Evolutionary conservation across 37 sponge, comb jelly and placozoan species (phyloP).

Genomic region (Halichondria panicea): DNA sequence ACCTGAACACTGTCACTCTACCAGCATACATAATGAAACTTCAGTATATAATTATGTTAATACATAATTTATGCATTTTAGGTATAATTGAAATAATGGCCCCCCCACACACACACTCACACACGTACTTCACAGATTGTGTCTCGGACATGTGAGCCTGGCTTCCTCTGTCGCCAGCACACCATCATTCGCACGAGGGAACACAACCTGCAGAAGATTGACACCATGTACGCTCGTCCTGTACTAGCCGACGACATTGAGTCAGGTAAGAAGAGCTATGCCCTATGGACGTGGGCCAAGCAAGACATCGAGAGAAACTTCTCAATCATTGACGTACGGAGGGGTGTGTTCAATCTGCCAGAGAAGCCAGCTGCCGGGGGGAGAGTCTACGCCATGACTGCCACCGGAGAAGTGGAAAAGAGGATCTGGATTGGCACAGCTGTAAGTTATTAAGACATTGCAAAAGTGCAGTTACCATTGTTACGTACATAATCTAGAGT

Average conservation of each 20-base stretch:
- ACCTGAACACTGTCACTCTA: no score
- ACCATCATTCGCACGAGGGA: conserved; percentile 48
- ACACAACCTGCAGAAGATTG: conserved; percentile 75
- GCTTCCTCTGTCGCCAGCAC: conserved; percentile 77
- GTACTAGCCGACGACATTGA: conserved; percentile 24
- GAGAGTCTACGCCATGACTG: conserved; percentile 78
- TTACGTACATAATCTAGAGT: not conserved
- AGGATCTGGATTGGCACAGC: conserved; percentile 83
- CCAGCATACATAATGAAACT: no score
- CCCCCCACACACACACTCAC: not conserved
- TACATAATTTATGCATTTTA: not conserved
- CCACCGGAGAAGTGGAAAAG: conserved; percentile 84
- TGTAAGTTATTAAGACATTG: conserved; percentile 59
- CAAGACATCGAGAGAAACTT: conserved; percentile 68
- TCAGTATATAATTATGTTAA: no score
- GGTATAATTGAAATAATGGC: not conserved
- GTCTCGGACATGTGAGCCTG: conserved; percentile 52
- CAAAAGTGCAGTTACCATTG: no score
- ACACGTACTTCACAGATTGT: conserved; percentile 37
- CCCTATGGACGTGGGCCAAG: conserved; percentile 77
- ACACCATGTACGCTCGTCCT: conserved; percentile 63
- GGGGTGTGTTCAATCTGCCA: conserved; percentile 65
- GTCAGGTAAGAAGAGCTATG: conserved; percentile 31
- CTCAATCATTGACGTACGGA: conserved; percentile 68
- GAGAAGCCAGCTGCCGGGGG: conserved; percentile 74